Evolutionary conservation across 2,888 invertebrate genomes (phyloP).

Genomic region (Phymatocera aterrima): DNA sequence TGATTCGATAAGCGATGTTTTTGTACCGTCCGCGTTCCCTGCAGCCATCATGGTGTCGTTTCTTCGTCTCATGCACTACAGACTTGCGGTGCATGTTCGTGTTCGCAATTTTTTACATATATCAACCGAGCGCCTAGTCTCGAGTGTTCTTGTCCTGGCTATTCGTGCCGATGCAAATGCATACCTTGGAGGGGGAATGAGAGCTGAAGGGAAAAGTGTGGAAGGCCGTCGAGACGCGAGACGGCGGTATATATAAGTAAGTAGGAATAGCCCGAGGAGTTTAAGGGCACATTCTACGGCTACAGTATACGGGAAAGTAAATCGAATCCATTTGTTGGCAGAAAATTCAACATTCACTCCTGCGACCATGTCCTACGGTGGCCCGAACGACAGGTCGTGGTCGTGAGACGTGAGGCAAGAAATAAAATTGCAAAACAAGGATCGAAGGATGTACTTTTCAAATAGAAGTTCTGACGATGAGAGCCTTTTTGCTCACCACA

Average conservation of each 20-base stretch:
- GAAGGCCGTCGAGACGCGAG: conserved; percentile 24
- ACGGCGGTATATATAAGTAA: conserved; percentile 4
- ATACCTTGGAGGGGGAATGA: conserved; percentile 16
- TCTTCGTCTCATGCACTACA: conserved; percentile 27
- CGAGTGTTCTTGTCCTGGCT: conserved; percentile 21
- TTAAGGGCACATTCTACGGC: background rate
- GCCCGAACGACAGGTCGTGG: background rate
- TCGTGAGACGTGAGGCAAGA: background rate
- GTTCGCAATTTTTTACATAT: conserved; percentile 33
- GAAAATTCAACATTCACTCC: background rate
- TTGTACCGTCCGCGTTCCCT: background rate
- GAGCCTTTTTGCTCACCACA: background rate
- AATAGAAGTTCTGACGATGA: background rate
- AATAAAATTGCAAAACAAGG: conserved; percentile 5
- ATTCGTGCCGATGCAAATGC: conserved; percentile 29
- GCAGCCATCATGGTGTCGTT: background rate
- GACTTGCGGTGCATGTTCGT: conserved; percentile 19
- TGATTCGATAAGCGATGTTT: conserved; percentile 5
- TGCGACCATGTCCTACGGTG: background rate
- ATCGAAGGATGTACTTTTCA: background rate
- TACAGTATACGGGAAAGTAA: background rate
- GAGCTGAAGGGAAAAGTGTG: conserved; percentile 28
- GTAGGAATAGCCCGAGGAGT: conserved; percentile 9
- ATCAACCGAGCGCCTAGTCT: conserved; percentile 14
- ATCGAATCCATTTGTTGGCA: conserved; percentile 1